Base-by-base conservation (phyloP, 53 echinoderm and acorn worm genomes). In the Patiria pectinifera region DNA sequence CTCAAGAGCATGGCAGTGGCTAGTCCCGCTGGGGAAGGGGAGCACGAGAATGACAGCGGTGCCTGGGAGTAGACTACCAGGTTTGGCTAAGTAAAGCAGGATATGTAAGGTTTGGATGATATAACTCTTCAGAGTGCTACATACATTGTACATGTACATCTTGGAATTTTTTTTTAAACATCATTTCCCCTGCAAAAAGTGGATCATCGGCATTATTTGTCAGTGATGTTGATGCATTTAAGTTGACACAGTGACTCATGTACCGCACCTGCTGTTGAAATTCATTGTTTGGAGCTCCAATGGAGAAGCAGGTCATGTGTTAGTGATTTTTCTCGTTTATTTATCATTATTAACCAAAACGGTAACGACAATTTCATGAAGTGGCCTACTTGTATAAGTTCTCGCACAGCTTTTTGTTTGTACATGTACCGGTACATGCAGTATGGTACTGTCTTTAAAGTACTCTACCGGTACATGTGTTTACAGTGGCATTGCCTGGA, bases 1-100 rank as follows among this genome's bases (percentile, higher is more conserved):
- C 90, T 90, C 82, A 90, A 90, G 80, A 90, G 81, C 47, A 90
- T 90, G 80, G 69, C 60, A 35, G 77, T 92, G 61, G 84, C 88
- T 35, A 75, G 66, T 75, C 21, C 77, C 12, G 71, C 78, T 2
- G 79, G 12, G 18, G 92, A 94, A 15, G 91, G 21, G 21, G 93
- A 93, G 25, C 63, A 88, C 44, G 94, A 93, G 18, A 82, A 88
- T 4, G 93, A 91, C 58, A 46, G 90, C n/a, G 69, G 58, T 83
- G 88, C 70, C 9, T 90, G 90, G 90, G 90, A 90, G 45, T 90
- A 60, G 25, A 48, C 16, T 79, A 11, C 48, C 80, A 79, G 45
- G 11, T n/a, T 79, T 79, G 45, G 48, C 12, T 46, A 44, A 79
- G 80, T 2, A 18, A 25, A 46, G 45, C 11, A 14, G 19, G 14